Evolutionary conservation across 2,797 vertebrate genomes (phyloP).

Genomic region (Rousettus madagascariensis): DNA sequence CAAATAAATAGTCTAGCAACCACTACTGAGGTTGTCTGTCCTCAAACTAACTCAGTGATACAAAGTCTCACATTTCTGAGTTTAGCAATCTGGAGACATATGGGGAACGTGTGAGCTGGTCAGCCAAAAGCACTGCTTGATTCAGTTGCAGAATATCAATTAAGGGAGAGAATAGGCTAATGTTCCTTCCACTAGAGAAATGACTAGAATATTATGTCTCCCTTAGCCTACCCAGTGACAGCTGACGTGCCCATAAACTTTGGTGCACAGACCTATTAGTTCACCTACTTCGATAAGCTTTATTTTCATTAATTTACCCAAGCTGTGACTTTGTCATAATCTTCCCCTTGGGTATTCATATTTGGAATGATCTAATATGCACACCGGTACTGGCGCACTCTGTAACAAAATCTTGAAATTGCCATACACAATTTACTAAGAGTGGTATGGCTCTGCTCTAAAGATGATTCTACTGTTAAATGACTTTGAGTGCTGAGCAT

Average conservation of each 20-base stretch:
- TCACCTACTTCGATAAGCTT: constrained; percentile 75
- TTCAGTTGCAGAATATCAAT: constrained; percentile 81
- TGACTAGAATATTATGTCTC: constrained; percentile 79
- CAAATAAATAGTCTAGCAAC: constrained; percentile 47
- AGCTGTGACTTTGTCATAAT: constrained; percentile 57
- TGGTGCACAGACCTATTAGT: constrained; percentile 71
- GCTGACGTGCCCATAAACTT: constrained; percentile 81
- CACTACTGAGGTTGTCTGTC: constrained; percentile 46
- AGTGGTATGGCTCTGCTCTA: constrained; percentile 44
- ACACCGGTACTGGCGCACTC: constrained; percentile 45
- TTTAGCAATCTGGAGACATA: constrained; percentile 82
- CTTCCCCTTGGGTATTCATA: constrained; percentile 57
- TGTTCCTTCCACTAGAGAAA: constrained; percentile 73
- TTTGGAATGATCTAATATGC: constrained; percentile 62
- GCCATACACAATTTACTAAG: constrained; percentile 53
- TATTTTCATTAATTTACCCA: constrained; percentile 76
- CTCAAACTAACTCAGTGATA: constrained; percentile 67
- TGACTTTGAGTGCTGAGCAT: constrained; percentile 51
- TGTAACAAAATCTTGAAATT: constrained; percentile 69
- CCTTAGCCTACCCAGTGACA: constrained; percentile 70
- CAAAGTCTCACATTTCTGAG: constrained; percentile 74
- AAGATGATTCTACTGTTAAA: constrained; percentile 56
- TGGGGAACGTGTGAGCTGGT: constrained; percentile 80
- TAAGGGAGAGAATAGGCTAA: constrained; percentile 79
- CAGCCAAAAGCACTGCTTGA: constrained; percentile 79